Conservation (phyloP, 2,797 vertebrate species). For the Gallinago solitaria region DNA sequence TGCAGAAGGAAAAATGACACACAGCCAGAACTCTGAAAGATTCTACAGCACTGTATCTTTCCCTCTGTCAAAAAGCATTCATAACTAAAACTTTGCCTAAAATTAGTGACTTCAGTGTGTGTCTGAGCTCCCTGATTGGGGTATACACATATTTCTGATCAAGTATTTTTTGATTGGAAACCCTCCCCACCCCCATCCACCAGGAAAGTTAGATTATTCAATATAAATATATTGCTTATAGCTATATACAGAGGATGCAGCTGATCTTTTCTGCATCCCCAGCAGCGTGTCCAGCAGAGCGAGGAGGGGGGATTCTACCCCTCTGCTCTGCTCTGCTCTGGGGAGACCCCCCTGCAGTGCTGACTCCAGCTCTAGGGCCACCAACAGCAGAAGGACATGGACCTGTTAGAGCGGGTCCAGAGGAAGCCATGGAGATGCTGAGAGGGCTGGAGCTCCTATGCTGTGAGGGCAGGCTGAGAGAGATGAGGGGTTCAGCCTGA, state of each 20-base stretch:
- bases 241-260: neutral
- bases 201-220: neutral
- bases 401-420: neutral
- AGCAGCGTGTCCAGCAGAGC: neutral
- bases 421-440: neutral
- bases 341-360: too few relatives aligned
- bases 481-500: neutral
- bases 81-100: neutral
- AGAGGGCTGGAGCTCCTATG: neutral
- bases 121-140: neutral
- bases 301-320: neutral
- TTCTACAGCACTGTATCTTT: neutral
- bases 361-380: neutral
- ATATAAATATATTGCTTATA: neutral
- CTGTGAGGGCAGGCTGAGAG: neutral
- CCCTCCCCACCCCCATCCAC: fast-evolving
- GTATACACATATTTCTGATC: neutral
- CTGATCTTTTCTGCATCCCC: neutral
- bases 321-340: neutral
- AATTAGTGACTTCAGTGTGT: neutral
- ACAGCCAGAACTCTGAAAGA: neutral
- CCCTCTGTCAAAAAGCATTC: neutral
- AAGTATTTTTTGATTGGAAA: neutral
- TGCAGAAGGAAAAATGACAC: neutral
- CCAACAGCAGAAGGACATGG: neutral